A percentile compares a stretch with the other conserved stretches of the same genome.
Evolutionary conservation across 2,113 vertebrate genomes (phyloP).

Genomic region (Ascaphus truei): DNA sequence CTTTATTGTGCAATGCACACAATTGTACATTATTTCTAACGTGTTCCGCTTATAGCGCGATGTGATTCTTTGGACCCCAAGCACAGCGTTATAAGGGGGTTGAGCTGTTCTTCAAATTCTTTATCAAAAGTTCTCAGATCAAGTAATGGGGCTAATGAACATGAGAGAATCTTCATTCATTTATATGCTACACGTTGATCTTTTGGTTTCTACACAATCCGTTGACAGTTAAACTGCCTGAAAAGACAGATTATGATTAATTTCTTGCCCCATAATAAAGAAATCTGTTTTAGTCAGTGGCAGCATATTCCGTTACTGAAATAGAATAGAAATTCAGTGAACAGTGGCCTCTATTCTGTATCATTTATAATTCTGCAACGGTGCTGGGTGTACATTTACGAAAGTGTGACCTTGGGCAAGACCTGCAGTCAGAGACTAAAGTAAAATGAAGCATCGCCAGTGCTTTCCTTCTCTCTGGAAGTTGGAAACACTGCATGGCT

Average conservation of each 20-base stretch:
- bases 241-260: constrained; percentile 49
- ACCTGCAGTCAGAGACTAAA: constrained; percentile 71
- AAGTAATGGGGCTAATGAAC: constrained; percentile 22
- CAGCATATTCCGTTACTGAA: constrained; percentile 61
- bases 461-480: constrained; percentile 68
- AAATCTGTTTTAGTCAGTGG: constrained; percentile 63
- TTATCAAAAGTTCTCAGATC: background rate
- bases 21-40: no score
- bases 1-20: no score
- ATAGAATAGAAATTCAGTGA: constrained; percentile 69
- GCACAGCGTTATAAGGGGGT: no score
- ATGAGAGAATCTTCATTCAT: constrained; percentile 28
- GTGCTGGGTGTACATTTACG: constrained; percentile 67
- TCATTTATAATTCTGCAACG: constrained; percentile 71
- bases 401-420: constrained; percentile 76
- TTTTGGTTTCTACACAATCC: constrained; percentile 12
- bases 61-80: no score
- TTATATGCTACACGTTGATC: constrained; percentile 17
- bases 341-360: constrained; percentile 64
- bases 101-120: background rate
- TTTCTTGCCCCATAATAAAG: constrained; percentile 62
- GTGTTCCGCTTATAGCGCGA: no score
- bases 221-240: constrained; percentile 39
- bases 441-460: constrained; percentile 73
- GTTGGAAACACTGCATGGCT: constrained; percentile 83